Base-by-base conservation (phyloP, 1,140 invertebrate genomes). In the Zaprionus ghesquierei region DNA sequence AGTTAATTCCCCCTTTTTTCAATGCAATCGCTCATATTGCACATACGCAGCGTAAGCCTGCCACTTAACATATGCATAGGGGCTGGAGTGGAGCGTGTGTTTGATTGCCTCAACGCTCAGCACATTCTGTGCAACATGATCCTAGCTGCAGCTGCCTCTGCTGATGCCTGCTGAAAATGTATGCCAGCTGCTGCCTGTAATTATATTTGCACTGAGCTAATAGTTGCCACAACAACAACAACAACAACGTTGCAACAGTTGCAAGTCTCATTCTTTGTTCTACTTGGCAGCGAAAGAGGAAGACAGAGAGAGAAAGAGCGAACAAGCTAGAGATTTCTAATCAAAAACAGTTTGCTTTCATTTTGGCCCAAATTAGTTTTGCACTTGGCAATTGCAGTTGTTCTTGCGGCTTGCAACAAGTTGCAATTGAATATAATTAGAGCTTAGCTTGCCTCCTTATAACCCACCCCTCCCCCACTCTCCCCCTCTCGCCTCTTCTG, bases 311-410 rank as follows among this genome's bases (percentile, higher is more conserved):
- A 13, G 10, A 20, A n/a, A 53, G 44, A 51, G 0, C 35, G 27
- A n/a, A 58, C 31, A 15, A 18, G 35, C n/a, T 5, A 38, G 35
- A 33, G 71, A 25, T 56, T 59, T 70, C 72, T 70, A 75, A 75
- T 70, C 72, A 69, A 70, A 75, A 64, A 64, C 44, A 61, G 60
- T 66, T 61, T 64, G 74, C 77, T 80, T 71, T 77, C 65, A 72
- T 86, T 78, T 75, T 60, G 66, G 78, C 68, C 76, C 70, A 87
- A 87, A 87, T 87, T 75, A 89, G 80, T 80, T 77, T 89, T 87
- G 55, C 79, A 65, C 74, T 75, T 69, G 55, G 71, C 38, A 66
- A 58, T 66, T 69, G 56, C 27, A 66, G 61, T 64, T 63, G 61
- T 79, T 75, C 66, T 70, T 64, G 54, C 18, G 54, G 70, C 64